Evolutionary conservation across 2,888 invertebrate species (phyloP), one percentile per base, ranked within the genome.

Genomic region (Zaprionus bogoriensis): DNA sequence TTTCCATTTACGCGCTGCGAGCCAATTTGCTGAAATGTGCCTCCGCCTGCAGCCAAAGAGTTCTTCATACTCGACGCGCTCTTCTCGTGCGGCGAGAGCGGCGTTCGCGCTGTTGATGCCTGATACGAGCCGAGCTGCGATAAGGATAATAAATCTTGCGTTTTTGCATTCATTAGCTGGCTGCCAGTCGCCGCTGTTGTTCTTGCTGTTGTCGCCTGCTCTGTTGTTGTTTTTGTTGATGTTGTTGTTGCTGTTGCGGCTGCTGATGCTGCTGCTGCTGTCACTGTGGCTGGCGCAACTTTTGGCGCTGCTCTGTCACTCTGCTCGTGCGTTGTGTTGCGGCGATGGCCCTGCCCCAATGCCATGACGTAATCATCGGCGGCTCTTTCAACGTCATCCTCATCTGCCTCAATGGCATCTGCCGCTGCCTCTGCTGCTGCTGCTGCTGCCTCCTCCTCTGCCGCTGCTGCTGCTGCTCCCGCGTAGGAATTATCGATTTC

Each of bases 401-500:
- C 59, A 54, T 67, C 46, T 17, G 41, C 54, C 48, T 30, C 64
- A 7, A 10, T 46, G 30, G 32, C 61, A 48, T 74, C 52, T 19
- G 9, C n/a, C 73, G 62, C 48, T 12, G 46, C 50, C 20, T 38
- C 42, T 10, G 14, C 51, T 17, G 38, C 61, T 2, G 19, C 47
- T 14, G 14, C 19, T 6, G 3, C 38, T 27, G 36, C 53, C 12
- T 14, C 45, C 10, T 17, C 19, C 19, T 5, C 28, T 23, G 42
- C 67, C 22, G 59, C 62, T 57, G 58, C 73, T 53, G 50, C 71
- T 57, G 68, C 60, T 46, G 59, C 48, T 10, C 58, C 70, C 41
- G 65, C 65, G 74, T 80, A 79, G 74, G 86, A 86, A 83, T 86
- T 87, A 87, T 88, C 85, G 77, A 89, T 89, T 88, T 88, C 85